A percentile compares a stretch with the other conserved stretches of the same genome.
Evolutionary conservation across 1,140 invertebrate species (phyloP).

Genomic region (Linepithema humile): DNA sequence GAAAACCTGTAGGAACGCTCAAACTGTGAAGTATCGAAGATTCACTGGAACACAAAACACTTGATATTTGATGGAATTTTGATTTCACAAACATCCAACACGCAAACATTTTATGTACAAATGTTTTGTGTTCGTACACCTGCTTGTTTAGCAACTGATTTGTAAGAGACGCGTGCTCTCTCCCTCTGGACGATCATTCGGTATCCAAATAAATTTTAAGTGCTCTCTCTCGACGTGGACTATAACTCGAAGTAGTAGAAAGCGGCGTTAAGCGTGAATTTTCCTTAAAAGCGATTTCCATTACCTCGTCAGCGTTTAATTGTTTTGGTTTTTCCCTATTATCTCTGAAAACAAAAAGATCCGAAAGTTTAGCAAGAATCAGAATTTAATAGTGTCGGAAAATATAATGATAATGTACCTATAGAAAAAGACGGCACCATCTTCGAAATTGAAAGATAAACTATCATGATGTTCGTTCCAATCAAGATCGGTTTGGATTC

Average conservation of each 20-base stretch:
- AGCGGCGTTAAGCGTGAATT: constrained; percentile 83
- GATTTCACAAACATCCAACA: constrained; percentile 51
- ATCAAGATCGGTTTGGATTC: constrained; percentile 85
- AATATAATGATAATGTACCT: constrained; percentile 80
- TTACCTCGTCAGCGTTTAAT: constrained; percentile 86
- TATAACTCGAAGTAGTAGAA: constrained; percentile 79
- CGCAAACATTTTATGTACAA: constrained; percentile 45
- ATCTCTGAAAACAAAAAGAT: constrained; percentile 86
- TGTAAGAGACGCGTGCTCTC: constrained; percentile 42
- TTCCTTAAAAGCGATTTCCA: constrained; percentile 87
- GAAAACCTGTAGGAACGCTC: constrained; percentile 29
- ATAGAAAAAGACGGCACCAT: constrained; percentile 87
- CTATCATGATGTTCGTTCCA: constrained; percentile 85
- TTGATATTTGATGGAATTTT: constrained; percentile 51
- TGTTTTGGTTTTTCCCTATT: constrained; percentile 86
- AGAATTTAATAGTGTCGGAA: neutral
- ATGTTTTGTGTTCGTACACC: constrained; percentile 52
- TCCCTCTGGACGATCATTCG: constrained; percentile 74
- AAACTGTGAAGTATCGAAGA: constrained; percentile 63
- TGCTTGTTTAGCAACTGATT: constrained; percentile 59
- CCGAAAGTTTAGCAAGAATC: neutral
- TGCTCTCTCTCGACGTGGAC: constrained; percentile 88
- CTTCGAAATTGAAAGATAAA: constrained; percentile 84
- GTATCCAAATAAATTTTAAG: constrained; percentile 91
- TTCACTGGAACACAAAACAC: constrained; percentile 63